A percentile compares a stretch with the other conserved stretches of the same genome.
Conservation (phyloP, 2,113 vertebrate genomes). For the Ameiurus melas region DNA sequence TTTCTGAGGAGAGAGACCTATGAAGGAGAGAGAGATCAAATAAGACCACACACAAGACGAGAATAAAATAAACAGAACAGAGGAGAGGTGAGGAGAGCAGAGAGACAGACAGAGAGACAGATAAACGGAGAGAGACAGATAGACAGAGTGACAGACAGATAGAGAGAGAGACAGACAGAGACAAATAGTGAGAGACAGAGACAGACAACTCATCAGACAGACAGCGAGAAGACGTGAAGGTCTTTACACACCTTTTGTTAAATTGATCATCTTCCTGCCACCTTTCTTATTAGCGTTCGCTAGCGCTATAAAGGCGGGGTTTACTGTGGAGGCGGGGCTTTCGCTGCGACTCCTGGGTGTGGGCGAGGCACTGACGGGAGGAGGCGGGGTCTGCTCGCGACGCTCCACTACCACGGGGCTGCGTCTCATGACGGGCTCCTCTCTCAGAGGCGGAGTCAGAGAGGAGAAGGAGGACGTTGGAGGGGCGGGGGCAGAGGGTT, state of each 20-base stretch:
- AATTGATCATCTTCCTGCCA: slow-evolving; percentile 85
- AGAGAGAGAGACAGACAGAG: too few relatives aligned
- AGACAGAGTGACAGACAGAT: too few relatives aligned
- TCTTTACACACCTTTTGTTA: slow-evolving; percentile 86
- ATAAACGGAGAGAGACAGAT: too few relatives aligned
- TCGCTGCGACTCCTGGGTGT: slow-evolving; percentile 63
- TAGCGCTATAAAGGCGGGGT: slow-evolving; percentile 67
- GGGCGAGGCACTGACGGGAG: slow-evolving; percentile 42
- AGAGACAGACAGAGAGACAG: neutral
- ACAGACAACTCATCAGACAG: neutral
- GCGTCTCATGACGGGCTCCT: slow-evolving; percentile 18
- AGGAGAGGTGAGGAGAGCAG: neutral
- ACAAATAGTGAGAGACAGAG: neutral
- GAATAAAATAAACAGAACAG: neutral
- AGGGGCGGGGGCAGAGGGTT: slow-evolving; percentile 48
- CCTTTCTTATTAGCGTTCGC: slow-evolving; percentile 77
- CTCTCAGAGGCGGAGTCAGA: neutral
- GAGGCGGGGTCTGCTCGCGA: slow-evolving; percentile 33
- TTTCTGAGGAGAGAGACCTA: neutral
- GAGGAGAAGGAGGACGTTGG: slow-evolving; percentile 8
- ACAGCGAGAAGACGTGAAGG: slow-evolving; percentile 45
- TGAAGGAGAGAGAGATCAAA: neutral
- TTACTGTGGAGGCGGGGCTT: slow-evolving; percentile 62
- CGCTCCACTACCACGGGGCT: slow-evolving; percentile 18
- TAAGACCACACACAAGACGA: neutral